These are phyloP conservation scores for Yoshiicerus persimilis DNA, from an alignment of 1,140 invertebrate species.

Conservation along the genomic window DNA sequence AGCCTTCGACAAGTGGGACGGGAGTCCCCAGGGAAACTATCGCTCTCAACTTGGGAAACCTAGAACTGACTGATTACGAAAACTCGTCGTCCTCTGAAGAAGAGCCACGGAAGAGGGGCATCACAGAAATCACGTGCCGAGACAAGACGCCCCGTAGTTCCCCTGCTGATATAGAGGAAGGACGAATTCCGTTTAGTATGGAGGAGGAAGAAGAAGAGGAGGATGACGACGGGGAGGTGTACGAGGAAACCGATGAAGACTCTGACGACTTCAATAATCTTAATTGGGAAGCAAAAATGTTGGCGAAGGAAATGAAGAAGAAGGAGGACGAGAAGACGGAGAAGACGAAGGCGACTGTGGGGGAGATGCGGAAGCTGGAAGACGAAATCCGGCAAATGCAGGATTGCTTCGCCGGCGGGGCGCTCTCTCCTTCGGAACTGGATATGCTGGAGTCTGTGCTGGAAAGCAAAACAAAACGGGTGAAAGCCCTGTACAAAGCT, in stretches of 20 bases:
- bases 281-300: conserved; percentile 77
- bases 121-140: background rate
- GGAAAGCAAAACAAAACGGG: conserved; percentile 34
- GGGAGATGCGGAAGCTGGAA: conserved; percentile 43
- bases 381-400: conserved; percentile 48
- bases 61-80: conserved; percentile 38
- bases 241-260: conserved; percentile 23
- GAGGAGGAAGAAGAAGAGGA: conserved; percentile 54
- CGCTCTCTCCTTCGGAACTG: conserved; percentile 46
- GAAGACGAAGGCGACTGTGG: background rate
- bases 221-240: conserved; percentile 36
- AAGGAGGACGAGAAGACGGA: conserved; percentile 54
- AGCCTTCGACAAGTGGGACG: background rate
- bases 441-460: conserved; percentile 49
- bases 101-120: background rate
- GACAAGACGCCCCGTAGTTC: background rate
- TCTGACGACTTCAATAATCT: conserved; percentile 57
- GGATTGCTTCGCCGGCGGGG: conserved; percentile 37
- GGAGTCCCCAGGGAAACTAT: background rate
- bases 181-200: conserved; percentile 54
- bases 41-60: conserved; percentile 36
- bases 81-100: conserved; percentile 38
- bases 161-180: conserved; percentile 42
- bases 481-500: conserved; percentile 46
- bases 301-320: conserved; percentile 70